A percentile compares a stretch with the other conserved stretches of the same genome.
phyloP scores from a whole-genome alignment of 1,140 invertebrate genomes.

The Trissolcus basalis region DNA sequence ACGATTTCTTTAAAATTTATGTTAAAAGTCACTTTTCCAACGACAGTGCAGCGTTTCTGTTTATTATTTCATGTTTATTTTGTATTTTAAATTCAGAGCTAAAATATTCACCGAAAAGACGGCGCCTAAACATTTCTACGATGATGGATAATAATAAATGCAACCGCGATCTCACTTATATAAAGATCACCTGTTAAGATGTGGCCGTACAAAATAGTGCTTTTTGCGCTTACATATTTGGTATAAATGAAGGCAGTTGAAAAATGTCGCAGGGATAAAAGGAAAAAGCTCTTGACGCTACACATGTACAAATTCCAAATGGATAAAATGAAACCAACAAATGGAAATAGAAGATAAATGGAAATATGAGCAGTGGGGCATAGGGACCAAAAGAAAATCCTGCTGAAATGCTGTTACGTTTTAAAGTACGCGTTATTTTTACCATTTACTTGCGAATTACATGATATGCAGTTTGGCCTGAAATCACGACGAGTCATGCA shows the following conservation, averaged over 20 bases:
- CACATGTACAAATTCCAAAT: constrained; percentile 32
- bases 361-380: constrained; percentile 20
- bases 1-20: too few species aligned
- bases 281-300: constrained; percentile 17
- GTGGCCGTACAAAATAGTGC: constrained; percentile 3
- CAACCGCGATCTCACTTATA: not conserved
- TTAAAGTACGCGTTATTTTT: constrained; percentile 15
- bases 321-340: constrained; percentile 27
- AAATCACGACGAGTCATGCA: too few species aligned
- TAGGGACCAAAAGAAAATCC: constrained; percentile 1
- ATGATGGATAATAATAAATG: too few species aligned
- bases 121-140: too few species aligned
- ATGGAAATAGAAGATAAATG: constrained; percentile 42
- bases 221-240: constrained; percentile 10
- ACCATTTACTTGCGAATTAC: constrained; percentile 4
- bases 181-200: constrained; percentile 24
- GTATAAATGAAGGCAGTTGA: constrained; percentile 23
- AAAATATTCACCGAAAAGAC: too few species aligned
- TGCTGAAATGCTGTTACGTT: constrained; percentile 8
- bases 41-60: too few species aligned
- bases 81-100: too few species aligned
- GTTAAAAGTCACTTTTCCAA: too few species aligned
- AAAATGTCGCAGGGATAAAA: constrained; percentile 28
- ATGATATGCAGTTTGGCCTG: not conserved
- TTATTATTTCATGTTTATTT: too few species aligned